A percentile compares a stretch with the other conserved stretches of the same genome.
Evolutionary conservation across 2,797 vertebrate genomes (phyloP).

Genomic region (Champsocephalus gunnari): DNA sequence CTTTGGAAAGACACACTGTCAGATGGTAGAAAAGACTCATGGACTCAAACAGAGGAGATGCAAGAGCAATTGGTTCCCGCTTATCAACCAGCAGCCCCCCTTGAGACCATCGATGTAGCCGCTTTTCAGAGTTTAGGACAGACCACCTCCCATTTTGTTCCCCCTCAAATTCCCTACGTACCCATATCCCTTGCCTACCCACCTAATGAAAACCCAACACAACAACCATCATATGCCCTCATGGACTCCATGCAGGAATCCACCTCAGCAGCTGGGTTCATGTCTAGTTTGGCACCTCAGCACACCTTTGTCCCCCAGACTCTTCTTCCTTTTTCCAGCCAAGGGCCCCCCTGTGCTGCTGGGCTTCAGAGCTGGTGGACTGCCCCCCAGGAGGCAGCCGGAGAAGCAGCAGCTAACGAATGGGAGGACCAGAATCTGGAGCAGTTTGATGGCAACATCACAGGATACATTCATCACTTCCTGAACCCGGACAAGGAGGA

Average conservation of each 20-base stretch:
- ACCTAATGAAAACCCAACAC: slow-evolving; percentile 29
- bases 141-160: slow-evolving; percentile 4
- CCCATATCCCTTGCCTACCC: slow-evolving; percentile 59
- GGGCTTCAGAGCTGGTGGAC: slow-evolving; percentile 22
- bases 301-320: not conserved
- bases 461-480: slow-evolving; percentile 81
- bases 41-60: slow-evolving; percentile 68
- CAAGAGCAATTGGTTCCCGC: not conserved
- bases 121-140: slow-evolving; percentile 42
- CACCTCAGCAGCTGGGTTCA: slow-evolving; percentile 16
- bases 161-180: slow-evolving; percentile 37
- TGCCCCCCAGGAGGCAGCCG: not conserved
- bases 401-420: not conserved
- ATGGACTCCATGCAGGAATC: slow-evolving; percentile 19
- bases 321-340: slow-evolving; percentile 1
- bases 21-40: slow-evolving; percentile 37
- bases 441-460: slow-evolving; percentile 79
- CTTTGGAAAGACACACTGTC: slow-evolving; percentile 50
- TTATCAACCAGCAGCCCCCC: slow-evolving; percentile 25
- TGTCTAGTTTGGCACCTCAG: slow-evolving; percentile 9
- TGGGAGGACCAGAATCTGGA: slow-evolving; percentile 39
- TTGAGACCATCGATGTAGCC: slow-evolving; percentile 59
- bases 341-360: not conserved
- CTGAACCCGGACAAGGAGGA: slow-evolving; percentile 52
- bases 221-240: slow-evolving; percentile 13